Evolutionary conservation across 2,888 invertebrate genomes (phyloP).

Genomic region (Hedya salicella): DNA sequence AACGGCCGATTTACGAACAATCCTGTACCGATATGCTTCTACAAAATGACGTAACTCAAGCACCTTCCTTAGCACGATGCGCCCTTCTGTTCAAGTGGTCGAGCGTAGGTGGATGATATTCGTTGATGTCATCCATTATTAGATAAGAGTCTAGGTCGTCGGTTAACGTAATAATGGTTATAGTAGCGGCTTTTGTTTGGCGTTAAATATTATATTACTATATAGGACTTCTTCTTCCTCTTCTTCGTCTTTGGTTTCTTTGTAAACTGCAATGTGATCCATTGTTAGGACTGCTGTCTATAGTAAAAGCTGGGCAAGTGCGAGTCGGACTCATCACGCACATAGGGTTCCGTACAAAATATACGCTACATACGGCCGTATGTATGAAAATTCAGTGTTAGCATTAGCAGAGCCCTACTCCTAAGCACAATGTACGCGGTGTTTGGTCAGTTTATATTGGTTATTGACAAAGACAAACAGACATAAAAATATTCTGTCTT

Average conservation of each 20-base stretch:
- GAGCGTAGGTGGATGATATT: constrained; percentile 17
- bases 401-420: too few species aligned
- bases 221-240: neutral
- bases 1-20: constrained; percentile 50
- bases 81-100: neutral
- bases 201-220: neutral
- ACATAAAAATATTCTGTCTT: too few species aligned
- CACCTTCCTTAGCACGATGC: neutral
- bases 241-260: neutral
- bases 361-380: too few species aligned
- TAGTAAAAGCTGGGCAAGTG: too few species aligned
- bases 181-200: neutral
- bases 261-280: constrained; percentile 5
- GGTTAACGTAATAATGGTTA: neutral
- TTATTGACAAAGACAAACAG: too few species aligned
- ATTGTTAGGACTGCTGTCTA: constrained; percentile 13
- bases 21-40: neutral
- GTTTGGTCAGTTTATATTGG: too few species aligned
- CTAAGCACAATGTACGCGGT: too few species aligned
- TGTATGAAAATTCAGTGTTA: too few species aligned
- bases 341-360: too few species aligned
- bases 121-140: constrained; percentile 2
- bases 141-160: neutral
- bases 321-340: too few species aligned
- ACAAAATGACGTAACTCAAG: neutral